Percentiles rank a stretch among this genome's conserved stretches.
Conservation (phyloP, 2,113 vertebrate genomes). For the Centropus bengalensis region DNA sequence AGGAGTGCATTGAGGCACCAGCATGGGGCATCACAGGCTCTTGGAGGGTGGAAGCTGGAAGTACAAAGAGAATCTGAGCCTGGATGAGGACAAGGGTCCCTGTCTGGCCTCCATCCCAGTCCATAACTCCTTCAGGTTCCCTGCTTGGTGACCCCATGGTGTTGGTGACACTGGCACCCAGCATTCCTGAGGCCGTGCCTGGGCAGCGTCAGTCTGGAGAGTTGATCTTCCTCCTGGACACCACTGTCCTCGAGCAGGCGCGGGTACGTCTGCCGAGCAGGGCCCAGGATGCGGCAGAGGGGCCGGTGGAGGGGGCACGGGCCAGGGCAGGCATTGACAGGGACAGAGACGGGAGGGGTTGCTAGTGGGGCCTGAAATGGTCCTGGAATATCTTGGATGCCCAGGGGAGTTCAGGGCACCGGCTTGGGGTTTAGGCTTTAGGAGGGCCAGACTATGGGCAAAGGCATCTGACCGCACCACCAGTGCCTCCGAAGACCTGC, state of each 20-base stretch:
- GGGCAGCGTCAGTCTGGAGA: neutral
- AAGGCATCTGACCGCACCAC: neutral
- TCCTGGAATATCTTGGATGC: neutral
- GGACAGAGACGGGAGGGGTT: neutral
- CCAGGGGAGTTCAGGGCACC: neutral
- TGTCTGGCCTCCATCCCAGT: neutral
- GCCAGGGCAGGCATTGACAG: neutral
- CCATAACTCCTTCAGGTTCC: neutral
- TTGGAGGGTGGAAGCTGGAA: neutral
- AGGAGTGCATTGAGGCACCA: neutral
- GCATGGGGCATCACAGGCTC: neutral
- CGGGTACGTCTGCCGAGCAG: neutral
- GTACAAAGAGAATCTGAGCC: neutral
- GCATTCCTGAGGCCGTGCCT: neutral
- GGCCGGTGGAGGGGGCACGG: neutral
- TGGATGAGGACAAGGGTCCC: neutral
- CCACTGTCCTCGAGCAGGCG: neutral
- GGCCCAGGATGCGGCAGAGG: neutral
- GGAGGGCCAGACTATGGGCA: neutral
- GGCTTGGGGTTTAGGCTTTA: neutral
- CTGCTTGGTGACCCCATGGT: neutral
- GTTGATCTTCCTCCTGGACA: slow-evolving; percentile 1
- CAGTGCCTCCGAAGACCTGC: neutral
- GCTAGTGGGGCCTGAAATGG: neutral
- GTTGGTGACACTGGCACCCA: neutral